A percentile compares a stretch with the other conserved stretches of the same genome.
phyloP scores from a whole-genome alignment of 2,797 vertebrate genomes.

The Serranus cabrilla region DNA sequence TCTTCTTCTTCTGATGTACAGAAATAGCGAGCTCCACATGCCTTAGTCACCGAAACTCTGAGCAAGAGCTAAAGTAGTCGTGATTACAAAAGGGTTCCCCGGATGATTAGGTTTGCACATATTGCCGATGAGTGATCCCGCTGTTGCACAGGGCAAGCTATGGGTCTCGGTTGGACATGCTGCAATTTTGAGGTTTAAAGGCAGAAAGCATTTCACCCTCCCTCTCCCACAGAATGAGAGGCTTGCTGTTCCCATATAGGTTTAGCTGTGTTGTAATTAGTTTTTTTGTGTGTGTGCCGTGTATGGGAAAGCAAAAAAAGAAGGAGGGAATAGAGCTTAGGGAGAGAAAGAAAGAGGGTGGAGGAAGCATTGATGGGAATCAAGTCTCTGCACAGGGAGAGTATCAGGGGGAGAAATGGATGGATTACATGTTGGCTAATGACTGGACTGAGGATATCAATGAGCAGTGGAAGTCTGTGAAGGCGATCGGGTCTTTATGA shows the following conservation, averaged over 20 bases:
- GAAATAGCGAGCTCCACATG: slow-evolving; percentile 63
- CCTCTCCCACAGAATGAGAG: slow-evolving; percentile 82
- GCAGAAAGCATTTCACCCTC: slow-evolving; percentile 80
- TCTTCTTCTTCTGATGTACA: slow-evolving; percentile 56
- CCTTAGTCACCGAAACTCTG: slow-evolving; percentile 66
- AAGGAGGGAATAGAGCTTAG: slow-evolving; percentile 57
- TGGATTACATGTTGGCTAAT: slow-evolving; percentile 55
- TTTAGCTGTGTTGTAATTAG: slow-evolving; percentile 85
- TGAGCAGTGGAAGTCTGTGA: slow-evolving; percentile 11
- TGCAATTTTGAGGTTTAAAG: slow-evolving; percentile 87
- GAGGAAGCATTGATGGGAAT: slow-evolving; percentile 65
- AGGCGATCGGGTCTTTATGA: slow-evolving; percentile 27
- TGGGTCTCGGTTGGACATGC: slow-evolving; percentile 67
- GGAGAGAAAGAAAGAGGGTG: slow-evolving; percentile 53
- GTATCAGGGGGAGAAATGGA: slow-evolving; percentile 54
- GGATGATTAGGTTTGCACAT: slow-evolving; percentile 61
- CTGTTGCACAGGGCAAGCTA: slow-evolving; percentile 62
- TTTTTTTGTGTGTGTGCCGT: slow-evolving; percentile 54
- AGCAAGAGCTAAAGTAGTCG: slow-evolving; percentile 59
- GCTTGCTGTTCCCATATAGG: slow-evolving; percentile 79
- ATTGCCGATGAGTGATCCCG: slow-evolving; percentile 67
- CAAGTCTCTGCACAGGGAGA: slow-evolving; percentile 38
- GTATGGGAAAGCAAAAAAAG: slow-evolving; percentile 69
- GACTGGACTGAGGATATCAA: slow-evolving; percentile 40
- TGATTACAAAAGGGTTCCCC: slow-evolving; percentile 73